These are phyloP conservation scores for Stenurella melanura DNA, from an alignment of 2,888 invertebrate genomes.

Conservation along the genomic window DNA sequence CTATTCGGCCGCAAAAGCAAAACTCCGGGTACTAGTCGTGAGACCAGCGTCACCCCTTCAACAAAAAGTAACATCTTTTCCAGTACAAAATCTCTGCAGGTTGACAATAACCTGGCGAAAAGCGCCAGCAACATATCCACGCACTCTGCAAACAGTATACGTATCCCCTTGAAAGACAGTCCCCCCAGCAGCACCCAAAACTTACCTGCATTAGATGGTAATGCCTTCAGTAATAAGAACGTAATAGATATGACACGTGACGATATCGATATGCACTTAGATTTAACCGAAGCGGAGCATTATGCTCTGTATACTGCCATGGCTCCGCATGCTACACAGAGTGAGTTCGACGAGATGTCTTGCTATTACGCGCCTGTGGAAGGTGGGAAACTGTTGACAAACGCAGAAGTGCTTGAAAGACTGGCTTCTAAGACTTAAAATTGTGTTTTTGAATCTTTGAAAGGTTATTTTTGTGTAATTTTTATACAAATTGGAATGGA, in stretches of 20 bases:
- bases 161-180: constrained; percentile 81
- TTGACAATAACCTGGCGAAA: constrained; percentile 57
- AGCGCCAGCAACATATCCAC: constrained; percentile 71
- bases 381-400: constrained; percentile 80
- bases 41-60: constrained; percentile 61
- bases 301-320: constrained; percentile 91
- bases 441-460: constrained; percentile 51
- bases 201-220: constrained; percentile 4
- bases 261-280: constrained; percentile 74
- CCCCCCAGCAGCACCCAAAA: constrained; percentile 50
- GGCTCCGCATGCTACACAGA: constrained; percentile 89
- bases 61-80: constrained; percentile 43
- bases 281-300: constrained; percentile 90
- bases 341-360: constrained; percentile 92
- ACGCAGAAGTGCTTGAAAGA: constrained; percentile 62
- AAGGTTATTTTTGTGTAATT: constrained; percentile 10
- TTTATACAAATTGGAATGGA: background rate
- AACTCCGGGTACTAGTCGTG: constrained; percentile 67
- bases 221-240: constrained; percentile 32
- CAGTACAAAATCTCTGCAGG: constrained; percentile 56
- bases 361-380: constrained; percentile 91
- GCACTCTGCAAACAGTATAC: constrained; percentile 73
- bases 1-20: constrained; percentile 78
- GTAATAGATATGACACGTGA: constrained; percentile 56
- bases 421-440: constrained; percentile 61